phyloP scores from a whole-genome alignment of 2,797 vertebrate genomes.

The Acanthopagrus latus region DNA sequence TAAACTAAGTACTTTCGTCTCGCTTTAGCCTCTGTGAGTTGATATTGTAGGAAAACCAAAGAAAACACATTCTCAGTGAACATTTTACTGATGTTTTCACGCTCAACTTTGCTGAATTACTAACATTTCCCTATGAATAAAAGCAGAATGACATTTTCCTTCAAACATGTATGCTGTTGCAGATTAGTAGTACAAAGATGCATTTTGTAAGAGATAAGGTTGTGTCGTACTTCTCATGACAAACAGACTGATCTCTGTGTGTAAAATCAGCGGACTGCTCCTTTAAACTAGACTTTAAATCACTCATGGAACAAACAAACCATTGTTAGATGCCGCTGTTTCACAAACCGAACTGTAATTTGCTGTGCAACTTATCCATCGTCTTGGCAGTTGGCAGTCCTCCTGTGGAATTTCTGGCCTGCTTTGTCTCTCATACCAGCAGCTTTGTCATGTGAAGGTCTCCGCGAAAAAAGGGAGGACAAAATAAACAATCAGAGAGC shows the following conservation, averaged over 20 bases:
- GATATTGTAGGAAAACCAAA: background rate
- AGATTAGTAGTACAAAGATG: background rate
- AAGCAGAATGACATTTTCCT: background rate
- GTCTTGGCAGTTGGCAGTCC: constrained; percentile 45
- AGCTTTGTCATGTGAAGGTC: constrained; percentile 74
- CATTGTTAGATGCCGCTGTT: background rate
- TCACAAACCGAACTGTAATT: constrained; percentile 23
- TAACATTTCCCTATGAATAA: no score
- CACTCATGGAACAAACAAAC: background rate
- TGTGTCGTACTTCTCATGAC: background rate
- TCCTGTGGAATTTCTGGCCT: constrained; percentile 62
- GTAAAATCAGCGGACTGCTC: background rate
- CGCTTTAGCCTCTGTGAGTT: background rate
- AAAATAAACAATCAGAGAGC: constrained; percentile 71
- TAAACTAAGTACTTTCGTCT: background rate
- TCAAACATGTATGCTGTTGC: background rate
- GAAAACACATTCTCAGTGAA: background rate
- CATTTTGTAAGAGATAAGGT: background rate
- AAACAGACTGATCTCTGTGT: background rate
- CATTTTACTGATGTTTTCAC: no score
- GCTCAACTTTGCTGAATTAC: background rate
- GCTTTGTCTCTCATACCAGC: constrained; percentile 58
- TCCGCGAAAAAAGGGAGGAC: constrained; percentile 67
- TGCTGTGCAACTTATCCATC: constrained; percentile 33
- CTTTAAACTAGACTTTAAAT: background rate